These are phyloP conservation scores for Anguilla obscura DNA, from an alignment of 2,797 vertebrate species.

Conservation along the genomic window DNA sequence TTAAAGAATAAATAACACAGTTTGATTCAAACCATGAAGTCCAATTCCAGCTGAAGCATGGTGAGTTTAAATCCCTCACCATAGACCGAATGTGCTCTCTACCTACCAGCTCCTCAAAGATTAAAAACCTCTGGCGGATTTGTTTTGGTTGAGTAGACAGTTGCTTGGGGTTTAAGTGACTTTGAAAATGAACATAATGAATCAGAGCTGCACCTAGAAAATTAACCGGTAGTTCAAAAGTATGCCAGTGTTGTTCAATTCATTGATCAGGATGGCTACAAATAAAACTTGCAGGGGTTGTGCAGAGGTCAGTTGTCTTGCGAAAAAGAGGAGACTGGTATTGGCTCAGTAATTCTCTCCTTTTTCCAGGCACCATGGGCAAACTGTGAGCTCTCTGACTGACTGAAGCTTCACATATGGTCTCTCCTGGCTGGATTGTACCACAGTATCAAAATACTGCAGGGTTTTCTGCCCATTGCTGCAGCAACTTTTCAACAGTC, in stretches of 20 bases:
- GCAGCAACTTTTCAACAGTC: background rate
- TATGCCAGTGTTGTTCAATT: background rate
- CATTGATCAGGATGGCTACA: background rate
- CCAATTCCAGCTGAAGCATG: slow-evolving; percentile 7
- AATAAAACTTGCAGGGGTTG: background rate
- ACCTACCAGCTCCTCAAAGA: background rate
- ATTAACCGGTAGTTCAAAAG: background rate
- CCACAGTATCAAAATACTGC: slow-evolving; percentile 12
- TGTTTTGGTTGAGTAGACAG: background rate
- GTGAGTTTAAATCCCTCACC: background rate
- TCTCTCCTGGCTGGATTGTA: background rate
- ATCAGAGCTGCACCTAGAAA: background rate
- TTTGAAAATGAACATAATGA: background rate
- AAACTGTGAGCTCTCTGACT: background rate
- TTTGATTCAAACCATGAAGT: background rate
- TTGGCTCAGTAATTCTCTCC: background rate
- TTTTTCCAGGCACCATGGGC: background rate
- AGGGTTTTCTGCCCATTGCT: background rate
- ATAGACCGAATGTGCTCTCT: background rate
- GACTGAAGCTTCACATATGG: background rate
- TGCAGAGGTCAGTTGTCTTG: background rate
- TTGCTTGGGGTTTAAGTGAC: background rate
- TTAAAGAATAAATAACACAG: slow-evolving; percentile 12
- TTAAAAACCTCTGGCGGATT: background rate
- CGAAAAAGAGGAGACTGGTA: background rate